These are phyloP conservation scores for Caenorhabditis zanzibari DNA, from an alignment of 2,888 invertebrate species.

Conservation along the genomic window DNA sequence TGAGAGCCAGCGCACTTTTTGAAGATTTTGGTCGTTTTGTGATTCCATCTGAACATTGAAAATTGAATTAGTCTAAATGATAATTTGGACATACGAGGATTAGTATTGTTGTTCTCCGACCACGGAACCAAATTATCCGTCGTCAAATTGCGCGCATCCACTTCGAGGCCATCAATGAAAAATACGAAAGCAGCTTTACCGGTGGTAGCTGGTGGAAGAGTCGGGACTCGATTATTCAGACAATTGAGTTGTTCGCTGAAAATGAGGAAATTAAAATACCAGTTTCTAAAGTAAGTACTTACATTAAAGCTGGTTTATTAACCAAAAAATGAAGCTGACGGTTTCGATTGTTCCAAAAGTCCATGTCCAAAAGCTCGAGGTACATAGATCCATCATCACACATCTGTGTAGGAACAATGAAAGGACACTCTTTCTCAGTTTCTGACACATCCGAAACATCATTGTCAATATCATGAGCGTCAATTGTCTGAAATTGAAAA, in stretches of 20 bases:
- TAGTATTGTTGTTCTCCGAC: slow-evolving; percentile 67
- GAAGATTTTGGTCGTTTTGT: slow-evolving; percentile 65
- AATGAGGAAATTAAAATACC: background rate
- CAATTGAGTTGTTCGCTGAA: slow-evolving; percentile 68
- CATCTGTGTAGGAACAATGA: slow-evolving; percentile 51
- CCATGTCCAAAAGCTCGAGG: slow-evolving; percentile 67
- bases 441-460: slow-evolving; percentile 73
- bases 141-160: slow-evolving; percentile 73
- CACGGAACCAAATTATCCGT: slow-evolving; percentile 75
- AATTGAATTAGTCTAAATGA: background rate
- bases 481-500: slow-evolving; percentile 36
- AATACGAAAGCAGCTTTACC: slow-evolving; percentile 70
- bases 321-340: slow-evolving; percentile 71
- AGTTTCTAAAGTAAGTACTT: background rate
- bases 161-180: slow-evolving; percentile 71
- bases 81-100: slow-evolving; percentile 42
- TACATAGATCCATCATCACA: slow-evolving; percentile 63
- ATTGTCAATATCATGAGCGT: slow-evolving; percentile 67
- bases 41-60: slow-evolving; percentile 28
- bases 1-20: slow-evolving; percentile 62
- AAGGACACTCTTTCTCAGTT: slow-evolving; percentile 72
- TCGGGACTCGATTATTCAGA: slow-evolving; percentile 69
- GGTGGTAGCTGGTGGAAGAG: slow-evolving; percentile 67
- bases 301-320: slow-evolving; percentile 71
- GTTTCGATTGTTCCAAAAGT: slow-evolving; percentile 73